Conservation (phyloP, 2,888 invertebrate genomes). For the Drosophila aldrichi region DNA sequence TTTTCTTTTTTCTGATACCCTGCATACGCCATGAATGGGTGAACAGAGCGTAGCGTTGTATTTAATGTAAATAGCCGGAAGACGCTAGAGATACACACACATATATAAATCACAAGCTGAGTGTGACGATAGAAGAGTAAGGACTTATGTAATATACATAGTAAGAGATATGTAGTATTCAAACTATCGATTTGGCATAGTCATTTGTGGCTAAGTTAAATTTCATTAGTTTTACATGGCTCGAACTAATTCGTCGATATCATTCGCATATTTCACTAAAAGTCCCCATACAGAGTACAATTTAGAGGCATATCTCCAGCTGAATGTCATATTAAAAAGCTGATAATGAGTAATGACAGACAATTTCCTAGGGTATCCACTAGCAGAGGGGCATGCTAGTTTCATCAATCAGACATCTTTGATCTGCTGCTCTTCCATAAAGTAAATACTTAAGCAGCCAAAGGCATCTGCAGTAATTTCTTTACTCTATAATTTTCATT, state of each 20-base stretch:
- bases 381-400: background rate
- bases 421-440: background rate
- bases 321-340: background rate
- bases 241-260: too few species aligned
- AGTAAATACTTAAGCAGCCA: background rate
- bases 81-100: background rate
- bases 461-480: too few species aligned
- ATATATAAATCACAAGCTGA: background rate
- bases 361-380: background rate
- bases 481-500: too few species aligned
- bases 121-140: background rate
- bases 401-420: background rate
- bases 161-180: too few species aligned
- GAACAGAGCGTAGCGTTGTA: background rate
- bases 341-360: background rate
- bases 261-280: too few species aligned
- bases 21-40: background rate
- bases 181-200: too few species aligned
- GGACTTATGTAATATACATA: too few species aligned
- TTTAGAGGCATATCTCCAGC: background rate
- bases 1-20: conserved; percentile 23
- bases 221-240: too few species aligned
- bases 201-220: too few species aligned
- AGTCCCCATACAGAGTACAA: too few species aligned
- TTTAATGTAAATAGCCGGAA: background rate